phyloP scores from a whole-genome alignment of 2,797 vertebrate genomes.

The Lophius americanus region DNA sequence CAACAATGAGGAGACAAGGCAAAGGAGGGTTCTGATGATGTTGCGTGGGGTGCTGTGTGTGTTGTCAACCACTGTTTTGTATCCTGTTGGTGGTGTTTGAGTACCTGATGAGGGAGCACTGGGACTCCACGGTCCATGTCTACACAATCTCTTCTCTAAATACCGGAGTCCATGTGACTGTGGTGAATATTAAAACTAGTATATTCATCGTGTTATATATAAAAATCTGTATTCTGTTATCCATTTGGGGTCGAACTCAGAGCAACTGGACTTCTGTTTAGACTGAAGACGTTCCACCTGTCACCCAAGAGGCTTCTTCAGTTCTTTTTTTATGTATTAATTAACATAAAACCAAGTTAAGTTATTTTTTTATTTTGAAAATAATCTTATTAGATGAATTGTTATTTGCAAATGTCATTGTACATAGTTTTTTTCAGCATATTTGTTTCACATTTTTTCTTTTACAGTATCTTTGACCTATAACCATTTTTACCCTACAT shows the following conservation, averaged over 20 bases:
- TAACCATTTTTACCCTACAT: background rate
- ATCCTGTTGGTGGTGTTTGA: conserved; percentile 47
- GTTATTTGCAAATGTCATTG: background rate
- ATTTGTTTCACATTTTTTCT: background rate
- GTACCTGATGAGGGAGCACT: conserved; percentile 20
- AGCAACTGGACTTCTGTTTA: too few relatives aligned
- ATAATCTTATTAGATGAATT: too few relatives aligned
- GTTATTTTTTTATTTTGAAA: too few relatives aligned
- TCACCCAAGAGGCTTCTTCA: too few relatives aligned
- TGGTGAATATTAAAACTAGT: background rate
- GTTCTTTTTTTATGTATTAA: too few relatives aligned
- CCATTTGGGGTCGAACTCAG: too few relatives aligned
- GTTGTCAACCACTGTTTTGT: conserved; percentile 57
- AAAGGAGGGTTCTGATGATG: conserved; percentile 48
- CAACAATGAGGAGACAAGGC: conserved; percentile 72
- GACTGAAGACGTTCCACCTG: too few relatives aligned
- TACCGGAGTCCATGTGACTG: background rate
- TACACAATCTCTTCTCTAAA: conserved; percentile 18
- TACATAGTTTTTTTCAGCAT: background rate
- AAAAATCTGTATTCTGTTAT: background rate
- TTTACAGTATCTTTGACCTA: too few relatives aligned
- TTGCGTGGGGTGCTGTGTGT: conserved; percentile 27
- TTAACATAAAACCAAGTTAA: too few relatives aligned
- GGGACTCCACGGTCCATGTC: conserved; percentile 23
- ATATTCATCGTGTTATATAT: background rate